phyloP scores from a whole-genome alignment of 92 coral and sea anemone genomes.

The Desmophyllum pertusum region DNA sequence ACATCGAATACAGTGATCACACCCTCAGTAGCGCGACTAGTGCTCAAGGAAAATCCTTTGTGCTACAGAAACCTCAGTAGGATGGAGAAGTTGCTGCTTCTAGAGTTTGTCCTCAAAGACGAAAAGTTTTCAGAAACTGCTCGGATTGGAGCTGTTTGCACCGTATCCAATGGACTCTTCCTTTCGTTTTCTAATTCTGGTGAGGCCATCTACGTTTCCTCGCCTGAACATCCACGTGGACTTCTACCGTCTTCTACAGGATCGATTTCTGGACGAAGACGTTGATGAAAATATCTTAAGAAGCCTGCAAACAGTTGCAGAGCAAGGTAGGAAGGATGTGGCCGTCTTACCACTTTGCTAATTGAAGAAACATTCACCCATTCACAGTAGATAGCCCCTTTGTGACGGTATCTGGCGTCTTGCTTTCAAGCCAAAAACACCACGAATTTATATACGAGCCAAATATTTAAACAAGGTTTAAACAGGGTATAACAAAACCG shows the following conservation, averaged over 20 bases:
- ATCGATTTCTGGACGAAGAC: conserved; percentile 57
- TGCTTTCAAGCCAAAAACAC: no score
- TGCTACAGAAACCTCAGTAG: conserved; percentile 23
- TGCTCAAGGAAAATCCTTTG: conserved; percentile 37
- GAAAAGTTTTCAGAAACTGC: conserved; percentile 42
- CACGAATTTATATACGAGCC: no score
- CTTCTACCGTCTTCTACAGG: conserved; percentile 74
- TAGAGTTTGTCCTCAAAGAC: conserved; percentile 71
- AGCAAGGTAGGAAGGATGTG: conserved; percentile 32
- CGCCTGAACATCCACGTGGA: conserved; percentile 61
- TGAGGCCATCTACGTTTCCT: conserved; percentile 56
- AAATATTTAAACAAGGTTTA: no score
- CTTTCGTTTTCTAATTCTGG: conserved; percentile 29
- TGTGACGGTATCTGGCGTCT: no score
- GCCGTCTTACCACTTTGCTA: no score
- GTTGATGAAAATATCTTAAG: conserved; percentile 32
- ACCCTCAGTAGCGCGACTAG: conserved; percentile 54
- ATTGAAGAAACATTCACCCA: no score
- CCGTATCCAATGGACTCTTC: conserved; percentile 63
- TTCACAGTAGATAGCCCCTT: no score
- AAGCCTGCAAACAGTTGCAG: conserved; percentile 45
- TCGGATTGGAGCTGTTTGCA: conserved; percentile 77
- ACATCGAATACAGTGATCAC: conserved; percentile 25
- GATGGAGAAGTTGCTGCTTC: conserved; percentile 59
- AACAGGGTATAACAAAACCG: no score